Conservation (phyloP, 1,140 invertebrate genomes). For the Epicauta chinensis region DNA sequence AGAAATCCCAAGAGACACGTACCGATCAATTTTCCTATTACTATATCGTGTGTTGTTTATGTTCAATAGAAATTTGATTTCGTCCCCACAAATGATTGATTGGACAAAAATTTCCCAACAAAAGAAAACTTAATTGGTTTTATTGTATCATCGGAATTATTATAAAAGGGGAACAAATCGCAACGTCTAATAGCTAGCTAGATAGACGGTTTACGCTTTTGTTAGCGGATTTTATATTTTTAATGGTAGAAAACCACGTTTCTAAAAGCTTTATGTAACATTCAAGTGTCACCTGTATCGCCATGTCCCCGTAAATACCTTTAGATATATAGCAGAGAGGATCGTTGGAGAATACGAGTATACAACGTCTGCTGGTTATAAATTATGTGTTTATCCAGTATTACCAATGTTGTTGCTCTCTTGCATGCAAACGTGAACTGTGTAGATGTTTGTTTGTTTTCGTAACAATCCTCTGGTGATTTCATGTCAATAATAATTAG, state of each 20-base stretch:
- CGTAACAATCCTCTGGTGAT: constrained; percentile 1
- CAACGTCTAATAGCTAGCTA: too few species aligned
- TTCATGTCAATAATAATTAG: background rate
- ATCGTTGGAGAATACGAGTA: constrained; percentile 14
- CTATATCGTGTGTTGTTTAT: too few species aligned
- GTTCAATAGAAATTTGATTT: too few species aligned
- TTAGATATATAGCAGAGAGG: constrained; percentile 13
- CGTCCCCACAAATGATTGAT: too few species aligned
- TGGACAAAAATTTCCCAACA: too few species aligned
- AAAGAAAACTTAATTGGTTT: too few species aligned
- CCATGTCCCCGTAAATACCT: constrained; percentile 10
- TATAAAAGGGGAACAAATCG: too few species aligned
- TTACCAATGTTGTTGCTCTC: constrained; percentile 9
- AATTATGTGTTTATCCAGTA: constrained; percentile 16
- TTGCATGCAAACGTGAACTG: constrained; percentile 11
- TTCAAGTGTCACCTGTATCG: constrained; percentile 15
- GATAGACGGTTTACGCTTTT: background rate
- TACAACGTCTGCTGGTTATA: constrained; percentile 16
- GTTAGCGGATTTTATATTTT: constrained; percentile 3
- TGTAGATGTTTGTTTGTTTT: constrained; percentile 8
- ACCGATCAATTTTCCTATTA: too few species aligned
- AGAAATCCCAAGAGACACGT: background rate
- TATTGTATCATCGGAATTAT: too few species aligned
- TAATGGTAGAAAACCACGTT: constrained; percentile 3
- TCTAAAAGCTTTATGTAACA: constrained; percentile 12